A percentile compares a stretch with the other conserved stretches of the same genome.
These are phyloP conservation scores for Thalassaphorura encarpata DNA, from an alignment of 1,140 invertebrate genomes.

Conservation along the genomic window DNA sequence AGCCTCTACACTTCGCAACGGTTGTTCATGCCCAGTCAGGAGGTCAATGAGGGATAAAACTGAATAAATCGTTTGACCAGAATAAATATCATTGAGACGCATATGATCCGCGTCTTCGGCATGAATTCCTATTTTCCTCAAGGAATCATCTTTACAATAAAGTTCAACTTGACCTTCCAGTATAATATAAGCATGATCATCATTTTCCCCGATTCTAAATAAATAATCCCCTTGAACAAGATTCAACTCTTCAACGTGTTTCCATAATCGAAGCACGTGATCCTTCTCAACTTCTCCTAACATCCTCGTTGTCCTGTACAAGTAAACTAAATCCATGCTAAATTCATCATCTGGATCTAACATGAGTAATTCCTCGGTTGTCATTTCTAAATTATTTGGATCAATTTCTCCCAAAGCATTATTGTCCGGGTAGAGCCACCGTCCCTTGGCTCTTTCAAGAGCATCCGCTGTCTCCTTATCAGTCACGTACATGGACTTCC, in stretches of 20 bases:
- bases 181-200: slow-evolving; percentile 1
- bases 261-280: background rate
- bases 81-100: background rate
- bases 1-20: background rate
- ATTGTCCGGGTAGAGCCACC: too few species aligned
- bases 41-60: background rate
- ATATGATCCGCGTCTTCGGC: background rate
- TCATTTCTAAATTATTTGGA: too few species aligned
- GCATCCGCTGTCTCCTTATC: too few species aligned
- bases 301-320: background rate
- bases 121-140: too few species aligned
- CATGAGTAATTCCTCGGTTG: too few species aligned
- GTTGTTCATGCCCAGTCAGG: background rate
- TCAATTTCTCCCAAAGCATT: too few species aligned
- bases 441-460: too few species aligned
- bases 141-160: too few species aligned
- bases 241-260: background rate
- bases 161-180: background rate
- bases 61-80: background rate
- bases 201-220: background rate
- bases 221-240: background rate
- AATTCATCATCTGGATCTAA: too few species aligned
- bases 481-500: too few species aligned
- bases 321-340: too few species aligned
- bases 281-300: slow-evolving; percentile 1